Conservation (phyloP, 2,888 invertebrate genomes). For the Aromia moschata region DNA sequence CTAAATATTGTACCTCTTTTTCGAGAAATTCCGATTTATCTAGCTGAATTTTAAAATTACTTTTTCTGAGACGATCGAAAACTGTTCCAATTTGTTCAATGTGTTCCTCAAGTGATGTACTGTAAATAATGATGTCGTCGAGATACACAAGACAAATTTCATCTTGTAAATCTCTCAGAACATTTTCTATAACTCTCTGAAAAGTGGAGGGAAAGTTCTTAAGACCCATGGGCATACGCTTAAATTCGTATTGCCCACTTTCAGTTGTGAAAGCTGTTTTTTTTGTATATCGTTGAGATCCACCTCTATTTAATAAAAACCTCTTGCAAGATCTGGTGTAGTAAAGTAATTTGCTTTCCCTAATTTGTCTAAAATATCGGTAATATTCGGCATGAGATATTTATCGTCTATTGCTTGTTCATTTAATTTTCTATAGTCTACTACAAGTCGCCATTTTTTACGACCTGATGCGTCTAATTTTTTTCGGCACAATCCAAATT, state of each 20-base stretch:
- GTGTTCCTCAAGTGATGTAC: background rate
- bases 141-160: conserved; percentile 6
- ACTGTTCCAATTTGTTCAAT: background rate
- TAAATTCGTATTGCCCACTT: conserved; percentile 6
- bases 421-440: conserved; percentile 21
- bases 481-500: conserved; percentile 18
- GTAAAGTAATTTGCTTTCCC: background rate
- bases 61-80: conserved; percentile 1
- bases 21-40: conserved; percentile 10
- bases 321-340: background rate
- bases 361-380: conserved; percentile 14
- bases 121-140: conserved; percentile 9
- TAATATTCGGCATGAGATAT: conserved; percentile 10
- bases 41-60: background rate
- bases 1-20: background rate
- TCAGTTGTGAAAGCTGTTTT: conserved; percentile 14
- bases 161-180: background rate
- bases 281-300: background rate
- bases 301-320: no score
- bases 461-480: conserved; percentile 6
- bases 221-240: conserved; percentile 16
- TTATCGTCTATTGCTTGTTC: conserved; percentile 8
- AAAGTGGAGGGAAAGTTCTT: background rate
- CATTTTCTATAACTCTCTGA: no score
- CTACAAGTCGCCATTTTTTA: conserved; percentile 16